A percentile compares a stretch with the other conserved stretches of the same genome.
phyloP scores from a whole-genome alignment of 2,888 invertebrate species.

The Trimorus sp. region DNA sequence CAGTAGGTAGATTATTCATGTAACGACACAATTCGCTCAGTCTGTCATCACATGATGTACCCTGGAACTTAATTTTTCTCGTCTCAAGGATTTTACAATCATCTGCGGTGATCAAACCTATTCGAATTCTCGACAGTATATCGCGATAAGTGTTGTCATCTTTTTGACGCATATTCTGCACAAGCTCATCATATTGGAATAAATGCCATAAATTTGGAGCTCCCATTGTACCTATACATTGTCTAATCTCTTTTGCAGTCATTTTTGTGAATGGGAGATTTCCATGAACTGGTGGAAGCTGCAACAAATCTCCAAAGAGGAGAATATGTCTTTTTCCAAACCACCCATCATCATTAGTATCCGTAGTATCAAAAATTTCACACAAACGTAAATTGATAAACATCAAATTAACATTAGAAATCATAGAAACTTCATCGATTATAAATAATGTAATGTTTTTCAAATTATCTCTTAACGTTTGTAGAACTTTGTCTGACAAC shows the following conservation, averaged over 20 bases:
- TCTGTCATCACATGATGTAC: neutral
- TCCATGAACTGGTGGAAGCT: constrained; percentile 69
- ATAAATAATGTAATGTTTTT: neutral
- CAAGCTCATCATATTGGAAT: constrained; percentile 71
- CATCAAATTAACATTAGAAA: constrained; percentile 36
- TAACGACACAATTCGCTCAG: constrained; percentile 13
- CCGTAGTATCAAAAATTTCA: constrained; percentile 71
- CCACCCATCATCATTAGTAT: constrained; percentile 69
- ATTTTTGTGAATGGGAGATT: constrained; percentile 68
- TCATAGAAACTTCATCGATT: constrained; percentile 17
- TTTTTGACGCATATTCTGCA: constrained; percentile 71
- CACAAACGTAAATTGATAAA: constrained; percentile 70
- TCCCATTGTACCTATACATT: constrained; percentile 68
- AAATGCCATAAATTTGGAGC: constrained; percentile 69
- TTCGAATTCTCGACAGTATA: constrained; percentile 65
- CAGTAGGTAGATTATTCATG: constrained; percentile 2
- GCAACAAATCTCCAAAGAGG: constrained; percentile 68
- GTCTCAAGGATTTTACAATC: constrained; percentile 37
- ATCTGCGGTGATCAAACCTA: constrained; percentile 30
- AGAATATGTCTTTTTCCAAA: constrained; percentile 72
- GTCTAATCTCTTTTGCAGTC: constrained; percentile 59
- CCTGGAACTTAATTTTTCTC: constrained; percentile 17
- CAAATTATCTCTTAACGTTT: constrained; percentile 62
- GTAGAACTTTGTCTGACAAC: constrained; percentile 70
- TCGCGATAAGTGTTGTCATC: constrained; percentile 66